These are phyloP conservation scores for Steatornis caripensis DNA, from an alignment of 2,113 vertebrate genomes.

Conservation along the genomic window DNA sequence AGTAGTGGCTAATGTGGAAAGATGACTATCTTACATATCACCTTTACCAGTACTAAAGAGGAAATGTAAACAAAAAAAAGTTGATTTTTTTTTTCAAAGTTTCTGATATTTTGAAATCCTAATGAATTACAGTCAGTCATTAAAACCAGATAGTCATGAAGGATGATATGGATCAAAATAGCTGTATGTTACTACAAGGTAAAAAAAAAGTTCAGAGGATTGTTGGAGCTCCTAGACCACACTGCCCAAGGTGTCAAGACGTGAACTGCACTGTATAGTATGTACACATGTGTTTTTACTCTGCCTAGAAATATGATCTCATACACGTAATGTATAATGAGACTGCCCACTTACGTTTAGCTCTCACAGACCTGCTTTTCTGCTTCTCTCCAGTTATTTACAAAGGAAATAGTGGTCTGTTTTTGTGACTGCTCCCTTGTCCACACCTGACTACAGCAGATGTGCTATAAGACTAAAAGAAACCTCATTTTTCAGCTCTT, in stretches of 20 bases:
- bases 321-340: fast-evolving
- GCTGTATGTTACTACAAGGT: background rate
- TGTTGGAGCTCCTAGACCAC: background rate
- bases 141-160: background rate
- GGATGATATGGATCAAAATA: background rate
- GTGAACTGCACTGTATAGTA: background rate
- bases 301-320: background rate
- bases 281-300: background rate
- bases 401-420: background rate
- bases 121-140: background rate
- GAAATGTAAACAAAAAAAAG: background rate
- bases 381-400: background rate
- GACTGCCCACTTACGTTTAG: fast-evolving
- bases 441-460: background rate
- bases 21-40: background rate
- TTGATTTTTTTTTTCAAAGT: background rate
- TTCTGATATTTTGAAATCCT: background rate
- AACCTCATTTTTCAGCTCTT: background rate
- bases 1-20: background rate
- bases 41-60: background rate
- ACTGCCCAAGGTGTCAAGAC: background rate
- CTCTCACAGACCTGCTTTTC: background rate
- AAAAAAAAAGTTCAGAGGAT: background rate
- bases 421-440: background rate
- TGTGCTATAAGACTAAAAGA: background rate